Evolutionary conservation across 2,113 vertebrate genomes (phyloP), one percentile per base, ranked within the genome.

Genomic region (Danionella cerebrum): DNA sequence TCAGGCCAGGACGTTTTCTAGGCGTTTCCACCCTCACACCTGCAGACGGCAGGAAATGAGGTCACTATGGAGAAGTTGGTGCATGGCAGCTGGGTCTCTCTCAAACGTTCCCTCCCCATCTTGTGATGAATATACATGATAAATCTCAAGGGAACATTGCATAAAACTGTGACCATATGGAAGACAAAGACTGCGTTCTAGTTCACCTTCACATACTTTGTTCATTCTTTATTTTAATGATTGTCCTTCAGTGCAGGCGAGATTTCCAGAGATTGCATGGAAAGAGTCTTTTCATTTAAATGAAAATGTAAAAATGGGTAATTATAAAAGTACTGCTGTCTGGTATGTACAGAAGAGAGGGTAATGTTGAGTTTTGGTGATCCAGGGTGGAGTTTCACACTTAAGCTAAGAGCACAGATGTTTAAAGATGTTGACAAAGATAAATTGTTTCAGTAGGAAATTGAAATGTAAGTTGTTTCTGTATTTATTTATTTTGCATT

Each of bases 71-170:
- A 76, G 82, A 85, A 82, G 81, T 85, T 72, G 78, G 64, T 76
- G 70, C 64, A 55, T 79, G 81, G 82, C 84, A 85, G 82, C 83
- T 88, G 84, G 82, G 79, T 79, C 78, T 83, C 73, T 29, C 42
- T 57, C 63, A 76, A 86, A 85, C 78, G 83, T 85, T 58, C 48
- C 25, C 65, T 66, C 67, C 59, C 71, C 48, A 77, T 76, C 75
- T 76, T 63, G 71, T 83, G 81, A 85, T 86, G 81, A 88, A 89
- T 89, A 89, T 82, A 85, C 83, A 86, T 87, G 82, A 66, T 11
- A 44, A 71, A 55, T 83, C 85, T 80, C 85, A 44, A 54, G 78
- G 82, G 84, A 66, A 69, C 63, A 69, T 72, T 33, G 76, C 70
- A 76, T 75, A 79, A 85, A 83, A 81, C 79, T 76, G 78, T 80